Evolutionary conservation across 2,888 invertebrate species (phyloP).

Genomic region (Flexamia atlantica): DNA sequence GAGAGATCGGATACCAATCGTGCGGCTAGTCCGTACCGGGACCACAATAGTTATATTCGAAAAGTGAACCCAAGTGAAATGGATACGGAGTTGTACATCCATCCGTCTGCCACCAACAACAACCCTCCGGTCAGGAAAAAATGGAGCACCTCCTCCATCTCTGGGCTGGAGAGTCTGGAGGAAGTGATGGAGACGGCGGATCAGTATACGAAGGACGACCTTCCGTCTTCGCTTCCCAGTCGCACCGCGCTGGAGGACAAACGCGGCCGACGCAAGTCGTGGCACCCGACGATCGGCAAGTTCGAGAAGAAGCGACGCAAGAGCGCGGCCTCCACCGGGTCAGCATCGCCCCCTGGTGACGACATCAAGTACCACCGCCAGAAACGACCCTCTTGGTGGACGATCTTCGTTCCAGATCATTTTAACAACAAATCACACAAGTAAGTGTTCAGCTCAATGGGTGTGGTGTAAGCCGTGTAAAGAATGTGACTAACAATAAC

Average conservation of each 20-base stretch:
- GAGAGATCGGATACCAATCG: slow-evolving; percentile 12
- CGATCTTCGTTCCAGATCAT: slow-evolving; percentile 87
- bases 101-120: slow-evolving; percentile 64
- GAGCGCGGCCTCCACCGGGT: slow-evolving; percentile 61
- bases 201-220: slow-evolving; percentile 50
- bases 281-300: slow-evolving; percentile 77
- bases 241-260: slow-evolving; percentile 75
- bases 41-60: slow-evolving; percentile 11
- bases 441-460: no score
- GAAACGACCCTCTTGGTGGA: slow-evolving; percentile 93
- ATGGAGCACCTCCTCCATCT: slow-evolving; percentile 69
- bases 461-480: no score
- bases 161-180: slow-evolving; percentile 66
- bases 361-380: slow-evolving; percentile 78
- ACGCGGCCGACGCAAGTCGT: slow-evolving; percentile 80
- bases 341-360: slow-evolving; percentile 75
- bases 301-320: slow-evolving; percentile 79
- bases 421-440: slow-evolving; percentile 60
- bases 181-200: slow-evolving; percentile 58
- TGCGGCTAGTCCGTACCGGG: slow-evolving; percentile 9
- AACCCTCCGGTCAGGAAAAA: slow-evolving; percentile 68
- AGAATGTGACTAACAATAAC: no score
- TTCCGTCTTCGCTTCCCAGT: background rate
- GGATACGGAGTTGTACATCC: slow-evolving; percentile 64
- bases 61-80: slow-evolving; percentile 6